A percentile compares a stretch with the other conserved stretches of the same genome.
Evolutionary conservation across 1,140 invertebrate genomes (phyloP).

Genomic region (Aphelenchoides besseyi): DNA sequence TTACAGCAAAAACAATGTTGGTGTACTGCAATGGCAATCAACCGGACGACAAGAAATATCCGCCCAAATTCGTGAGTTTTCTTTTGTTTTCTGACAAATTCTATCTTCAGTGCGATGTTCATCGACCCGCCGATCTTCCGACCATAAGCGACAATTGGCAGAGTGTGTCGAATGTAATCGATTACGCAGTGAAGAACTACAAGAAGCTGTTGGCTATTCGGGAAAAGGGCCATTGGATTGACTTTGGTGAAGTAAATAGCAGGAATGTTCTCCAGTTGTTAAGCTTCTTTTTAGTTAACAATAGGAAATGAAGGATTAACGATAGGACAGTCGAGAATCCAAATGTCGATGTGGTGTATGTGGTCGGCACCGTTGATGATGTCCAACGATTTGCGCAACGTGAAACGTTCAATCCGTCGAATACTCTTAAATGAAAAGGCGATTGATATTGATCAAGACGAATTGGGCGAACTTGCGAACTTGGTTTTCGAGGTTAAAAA

Average conservation of each 20-base stretch:
- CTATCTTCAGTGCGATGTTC: not conserved
- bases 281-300: not conserved
- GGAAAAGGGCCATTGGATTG: not conserved
- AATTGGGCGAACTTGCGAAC: not conserved
- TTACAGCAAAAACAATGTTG: not conserved
- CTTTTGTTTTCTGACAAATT: not conserved
- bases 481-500: not conserved
- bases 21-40: not conserved
- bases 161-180: not conserved
- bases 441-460: slow-evolving; percentile 5
- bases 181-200: not conserved
- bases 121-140: not conserved
- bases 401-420: not conserved
- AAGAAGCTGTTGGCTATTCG: not conserved
- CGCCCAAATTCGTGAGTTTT: not conserved
- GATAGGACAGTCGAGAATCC: not conserved
- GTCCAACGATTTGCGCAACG: not conserved
- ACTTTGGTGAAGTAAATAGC: not conserved
- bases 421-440: not conserved
- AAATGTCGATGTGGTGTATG: slow-evolving; percentile 10
- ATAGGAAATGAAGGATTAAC: slow-evolving; percentile 4
- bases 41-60: not conserved
- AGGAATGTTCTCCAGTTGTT: not conserved
- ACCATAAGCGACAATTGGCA: not conserved
- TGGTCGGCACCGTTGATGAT: slow-evolving; percentile 4